Evolutionary conservation across 2,888 invertebrate genomes (phyloP).

Genomic region (Andrena bicolor): DNA sequence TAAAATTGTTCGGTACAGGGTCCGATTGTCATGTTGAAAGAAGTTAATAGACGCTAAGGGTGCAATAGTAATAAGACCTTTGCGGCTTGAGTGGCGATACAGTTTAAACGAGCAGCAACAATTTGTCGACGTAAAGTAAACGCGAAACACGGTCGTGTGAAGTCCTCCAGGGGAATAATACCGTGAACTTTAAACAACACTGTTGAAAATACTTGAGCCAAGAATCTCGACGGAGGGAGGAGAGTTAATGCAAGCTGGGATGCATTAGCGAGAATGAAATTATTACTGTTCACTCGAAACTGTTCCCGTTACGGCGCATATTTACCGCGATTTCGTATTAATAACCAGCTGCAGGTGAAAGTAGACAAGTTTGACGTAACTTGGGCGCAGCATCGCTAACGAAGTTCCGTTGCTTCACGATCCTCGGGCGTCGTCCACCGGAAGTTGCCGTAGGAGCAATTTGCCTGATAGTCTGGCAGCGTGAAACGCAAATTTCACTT

Average conservation of each 20-base stretch:
- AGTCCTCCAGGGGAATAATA: not conserved
- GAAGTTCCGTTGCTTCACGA: constrained; percentile 47
- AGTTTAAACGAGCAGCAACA: no score
- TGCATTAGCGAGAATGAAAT: constrained; percentile 38
- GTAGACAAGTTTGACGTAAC: constrained; percentile 47
- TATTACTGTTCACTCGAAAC: constrained; percentile 35
- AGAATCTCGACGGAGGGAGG: not conserved
- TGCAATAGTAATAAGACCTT: no score
- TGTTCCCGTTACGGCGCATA: constrained; percentile 44
- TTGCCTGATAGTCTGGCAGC: constrained; percentile 22
- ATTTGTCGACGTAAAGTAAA: not conserved
- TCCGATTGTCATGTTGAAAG: no score
- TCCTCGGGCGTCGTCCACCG: constrained; percentile 11
- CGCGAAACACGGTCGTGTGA: not conserved
- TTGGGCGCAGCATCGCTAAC: constrained; percentile 40
- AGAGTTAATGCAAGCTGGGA: constrained; percentile 22
- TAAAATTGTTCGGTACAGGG: no score
- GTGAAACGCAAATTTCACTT: constrained; percentile 17
- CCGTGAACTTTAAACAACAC: not conserved
- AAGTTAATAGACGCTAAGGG: no score
- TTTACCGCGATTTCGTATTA: constrained; percentile 53
- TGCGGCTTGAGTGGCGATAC: no score
- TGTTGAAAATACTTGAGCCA: not conserved
- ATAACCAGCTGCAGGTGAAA: constrained; percentile 51
- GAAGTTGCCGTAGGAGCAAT: constrained; percentile 27